Evolutionary conservation across 2,888 invertebrate genomes (phyloP).

Genomic region (Himalopsyche kuldschensis): DNA sequence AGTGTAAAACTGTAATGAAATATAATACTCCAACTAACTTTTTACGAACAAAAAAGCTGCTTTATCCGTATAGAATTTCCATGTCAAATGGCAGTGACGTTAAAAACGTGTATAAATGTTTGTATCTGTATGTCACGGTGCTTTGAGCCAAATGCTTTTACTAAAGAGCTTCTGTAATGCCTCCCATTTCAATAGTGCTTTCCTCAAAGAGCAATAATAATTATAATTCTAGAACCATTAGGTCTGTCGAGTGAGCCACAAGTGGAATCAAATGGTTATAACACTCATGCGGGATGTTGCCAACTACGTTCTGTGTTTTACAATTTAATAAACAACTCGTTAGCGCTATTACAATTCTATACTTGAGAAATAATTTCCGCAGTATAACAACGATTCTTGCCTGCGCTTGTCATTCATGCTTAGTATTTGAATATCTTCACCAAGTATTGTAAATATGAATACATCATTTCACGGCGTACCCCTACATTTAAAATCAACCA

Average conservation of each 20-base stretch:
- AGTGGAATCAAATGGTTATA: constrained; percentile 18
- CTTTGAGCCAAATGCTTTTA: not conserved
- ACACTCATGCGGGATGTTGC: not conserved
- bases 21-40: no score
- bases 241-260: constrained; percentile 11
- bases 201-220: constrained; percentile 26
- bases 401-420: no score
- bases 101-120: not conserved
- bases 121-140: not conserved
- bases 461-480: no score
- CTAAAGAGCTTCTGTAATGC: constrained; percentile 8
- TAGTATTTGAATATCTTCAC: no score
- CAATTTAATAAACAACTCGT: not conserved
- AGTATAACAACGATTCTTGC: no score
- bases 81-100: not conserved
- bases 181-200: constrained; percentile 18
- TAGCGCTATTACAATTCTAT: not conserved
- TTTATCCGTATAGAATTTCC: not conserved
- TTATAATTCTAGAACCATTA: constrained; percentile 19
- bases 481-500: no score
- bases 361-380: not conserved
- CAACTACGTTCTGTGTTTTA: not conserved
- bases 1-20: no score
- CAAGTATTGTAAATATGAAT: no score
- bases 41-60: no score